Percentiles rank a stretch among this genome's conserved stretches.
These are phyloP conservation scores for Heliconius eleuchia DNA, from an alignment of 1,140 invertebrate genomes.

Conservation along the genomic window DNA sequence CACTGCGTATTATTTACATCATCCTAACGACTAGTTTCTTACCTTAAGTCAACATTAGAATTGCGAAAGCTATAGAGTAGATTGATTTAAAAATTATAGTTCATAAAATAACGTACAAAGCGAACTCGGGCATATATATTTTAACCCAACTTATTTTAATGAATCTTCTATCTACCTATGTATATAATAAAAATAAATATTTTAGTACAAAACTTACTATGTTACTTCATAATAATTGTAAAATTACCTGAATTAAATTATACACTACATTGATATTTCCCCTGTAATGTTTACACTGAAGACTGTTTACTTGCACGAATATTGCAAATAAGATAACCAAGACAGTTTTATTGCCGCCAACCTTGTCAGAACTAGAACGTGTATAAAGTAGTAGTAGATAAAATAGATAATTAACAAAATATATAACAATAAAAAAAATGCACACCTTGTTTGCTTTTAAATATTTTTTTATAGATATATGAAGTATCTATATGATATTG, in stretches of 20 bases:
- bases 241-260: slow-evolving; percentile 1
- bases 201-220: neutral
- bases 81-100: neutral
- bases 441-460: no score
- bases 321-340: slow-evolving; percentile 30
- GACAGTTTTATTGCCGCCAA: slow-evolving; percentile 34
- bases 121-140: neutral
- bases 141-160: neutral
- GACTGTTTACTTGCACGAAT: slow-evolving; percentile 18
- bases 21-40: slow-evolving; percentile 49
- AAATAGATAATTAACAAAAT: neutral
- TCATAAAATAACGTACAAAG: neutral
- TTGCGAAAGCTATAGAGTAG: slow-evolving; percentile 45
- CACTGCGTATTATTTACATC: slow-evolving; percentile 4
- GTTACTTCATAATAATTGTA: neutral
- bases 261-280: neutral
- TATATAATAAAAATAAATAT: neutral
- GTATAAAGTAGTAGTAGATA: slow-evolving; percentile 10
- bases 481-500: neutral
- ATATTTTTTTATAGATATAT: neutral
- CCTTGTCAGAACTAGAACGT: slow-evolving; percentile 29
- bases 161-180: neutral
- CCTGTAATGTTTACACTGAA: neutral
- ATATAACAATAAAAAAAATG: neutral
- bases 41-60: slow-evolving; percentile 56